A percentile compares a stretch with the other conserved stretches of the same genome.
These are phyloP conservation scores for Furnarius figulus DNA, from an alignment of 2,113 vertebrate species.

Conservation along the genomic window DNA sequence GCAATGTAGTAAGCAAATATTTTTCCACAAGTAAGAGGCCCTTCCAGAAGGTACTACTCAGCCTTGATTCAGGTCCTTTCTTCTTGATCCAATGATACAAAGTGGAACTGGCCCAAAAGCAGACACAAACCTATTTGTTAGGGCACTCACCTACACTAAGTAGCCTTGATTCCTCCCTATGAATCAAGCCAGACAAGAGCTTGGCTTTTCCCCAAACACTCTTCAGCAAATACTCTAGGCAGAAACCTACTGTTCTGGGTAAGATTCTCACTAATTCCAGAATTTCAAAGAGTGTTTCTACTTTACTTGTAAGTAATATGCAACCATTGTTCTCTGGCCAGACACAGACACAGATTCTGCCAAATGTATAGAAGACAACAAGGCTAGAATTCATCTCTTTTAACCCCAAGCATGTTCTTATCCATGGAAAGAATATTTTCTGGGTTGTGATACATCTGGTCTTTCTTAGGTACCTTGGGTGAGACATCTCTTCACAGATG, in stretches of 20 bases:
- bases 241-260: slow-evolving; percentile 42
- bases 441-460: background rate
- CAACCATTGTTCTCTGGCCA: slow-evolving; percentile 23
- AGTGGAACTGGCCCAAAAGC: background rate
- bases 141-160: slow-evolving; percentile 10
- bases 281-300: slow-evolving; percentile 45
- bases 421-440: slow-evolving; percentile 8
- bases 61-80: background rate
- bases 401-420: background rate
- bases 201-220: background rate
- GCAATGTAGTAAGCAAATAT: background rate
- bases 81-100: background rate
- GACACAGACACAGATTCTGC: slow-evolving; percentile 1
- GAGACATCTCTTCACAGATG: slow-evolving; percentile 11
- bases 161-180: background rate
- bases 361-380: slow-evolving; percentile 28
- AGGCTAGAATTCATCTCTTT: slow-evolving; percentile 37
- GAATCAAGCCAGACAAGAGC: background rate
- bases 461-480: slow-evolving; percentile 1
- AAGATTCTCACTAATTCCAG: slow-evolving; percentile 47
- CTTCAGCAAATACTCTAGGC: slow-evolving; percentile 31
- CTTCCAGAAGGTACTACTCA: background rate
- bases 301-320: background rate
- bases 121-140: background rate
- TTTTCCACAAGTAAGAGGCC: background rate